Conservation (phyloP, 2,888 invertebrate genomes). For the Phaedon cochleariae region DNA sequence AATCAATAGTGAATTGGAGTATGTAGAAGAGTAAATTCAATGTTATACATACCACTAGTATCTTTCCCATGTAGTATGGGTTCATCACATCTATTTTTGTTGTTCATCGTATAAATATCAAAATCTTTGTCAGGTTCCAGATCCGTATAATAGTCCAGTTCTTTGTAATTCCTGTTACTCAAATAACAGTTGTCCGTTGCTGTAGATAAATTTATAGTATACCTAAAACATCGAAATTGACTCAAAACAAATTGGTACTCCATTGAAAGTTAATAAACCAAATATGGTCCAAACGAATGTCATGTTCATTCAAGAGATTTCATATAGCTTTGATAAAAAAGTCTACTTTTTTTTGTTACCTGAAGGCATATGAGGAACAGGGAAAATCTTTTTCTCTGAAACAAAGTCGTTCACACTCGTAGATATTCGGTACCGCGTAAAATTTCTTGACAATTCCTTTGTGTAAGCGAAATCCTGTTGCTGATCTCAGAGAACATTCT, state of each 20-base stretch:
- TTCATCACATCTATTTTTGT: slow-evolving; percentile 64
- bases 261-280: no score
- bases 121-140: slow-evolving; percentile 77
- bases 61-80: slow-evolving; percentile 59
- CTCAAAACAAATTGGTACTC: no score
- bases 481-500: slow-evolving; percentile 80
- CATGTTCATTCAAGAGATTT: no score
- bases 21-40: no score
- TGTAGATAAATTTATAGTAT: slow-evolving; percentile 59
- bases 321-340: no score
- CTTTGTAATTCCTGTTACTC: slow-evolving; percentile 75
- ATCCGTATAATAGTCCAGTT: slow-evolving; percentile 77
- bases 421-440: slow-evolving; percentile 71
- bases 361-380: slow-evolving; percentile 81
- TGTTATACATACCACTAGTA: slow-evolving; percentile 57
- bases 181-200: slow-evolving; percentile 80
- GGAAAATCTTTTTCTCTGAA: slow-evolving; percentile 74
- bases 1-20: no score
- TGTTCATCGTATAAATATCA: slow-evolving; percentile 81
- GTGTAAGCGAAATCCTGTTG: slow-evolving; percentile 78
- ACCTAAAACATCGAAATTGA: slow-evolving; percentile 22
- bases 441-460: slow-evolving; percentile 74
- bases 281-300: no score
- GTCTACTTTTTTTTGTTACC: slow-evolving; percentile 67
- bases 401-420: slow-evolving; percentile 81